Conservation (phyloP, 2,113 vertebrate genomes). For the Caranx ignobilis region DNA sequence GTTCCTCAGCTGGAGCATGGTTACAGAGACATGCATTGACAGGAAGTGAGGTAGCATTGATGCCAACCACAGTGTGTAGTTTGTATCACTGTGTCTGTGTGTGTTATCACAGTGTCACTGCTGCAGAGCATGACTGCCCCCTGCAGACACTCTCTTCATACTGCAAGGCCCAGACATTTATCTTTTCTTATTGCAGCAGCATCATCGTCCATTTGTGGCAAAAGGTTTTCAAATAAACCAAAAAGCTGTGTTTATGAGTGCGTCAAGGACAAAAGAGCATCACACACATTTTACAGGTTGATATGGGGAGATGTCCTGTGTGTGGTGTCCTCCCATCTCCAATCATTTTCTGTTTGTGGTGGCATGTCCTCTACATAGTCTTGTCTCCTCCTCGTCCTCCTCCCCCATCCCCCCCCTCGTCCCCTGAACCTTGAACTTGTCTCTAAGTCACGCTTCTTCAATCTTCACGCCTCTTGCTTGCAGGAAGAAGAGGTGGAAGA, state of each 20-base stretch:
- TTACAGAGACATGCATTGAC: conserved; percentile 27
- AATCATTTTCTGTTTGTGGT: conserved; percentile 72
- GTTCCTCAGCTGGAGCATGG: conserved; percentile 26
- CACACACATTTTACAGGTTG: conserved; percentile 29
- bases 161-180: conserved; percentile 34
- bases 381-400: conserved; percentile 66
- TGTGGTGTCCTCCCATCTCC: conserved; percentile 68
- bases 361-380: conserved; percentile 75
- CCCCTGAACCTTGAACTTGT: conserved; percentile 87
- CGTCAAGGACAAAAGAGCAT: conserved; percentile 6
- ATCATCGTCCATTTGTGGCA: not conserved
- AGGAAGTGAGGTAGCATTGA: conserved; percentile 58
- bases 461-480: conserved; percentile 97
- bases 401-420: conserved; percentile 1
- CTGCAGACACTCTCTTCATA: conserved; percentile 57
- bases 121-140: conserved; percentile 74
- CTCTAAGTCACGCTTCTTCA: conserved; percentile 93
- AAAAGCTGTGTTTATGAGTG: not conserved
- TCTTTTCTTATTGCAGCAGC: not conserved
- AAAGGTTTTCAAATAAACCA: not conserved
- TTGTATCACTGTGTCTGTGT: conserved; percentile 52
- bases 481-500: conserved; percentile 99
- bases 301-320: conserved; percentile 69
- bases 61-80: conserved; percentile 56
- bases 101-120: conserved; percentile 57